A percentile compares a stretch with the other conserved stretches of the same genome.
Conservation (phyloP, 2,888 invertebrate species). For the Brachyopa scutellaris region DNA sequence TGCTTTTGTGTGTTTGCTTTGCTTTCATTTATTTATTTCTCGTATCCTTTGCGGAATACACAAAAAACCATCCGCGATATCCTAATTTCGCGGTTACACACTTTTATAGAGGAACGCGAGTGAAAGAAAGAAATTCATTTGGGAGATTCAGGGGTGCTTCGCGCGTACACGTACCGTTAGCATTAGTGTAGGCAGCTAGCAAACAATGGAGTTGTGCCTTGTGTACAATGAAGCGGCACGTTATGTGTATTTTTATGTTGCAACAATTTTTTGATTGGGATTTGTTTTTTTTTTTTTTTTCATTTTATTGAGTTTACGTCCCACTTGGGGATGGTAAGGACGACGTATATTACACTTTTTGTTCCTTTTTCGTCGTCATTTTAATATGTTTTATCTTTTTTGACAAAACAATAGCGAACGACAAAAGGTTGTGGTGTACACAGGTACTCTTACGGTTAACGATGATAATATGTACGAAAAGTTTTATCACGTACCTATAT, state of each 20-base stretch:
- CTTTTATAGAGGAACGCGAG: not conserved
- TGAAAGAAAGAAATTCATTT: constrained; percentile 35
- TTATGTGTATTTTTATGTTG: constrained; percentile 42
- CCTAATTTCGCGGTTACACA: constrained; percentile 56
- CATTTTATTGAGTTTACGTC: no score
- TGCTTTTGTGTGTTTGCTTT: constrained; percentile 26
- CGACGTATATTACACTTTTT: no score
- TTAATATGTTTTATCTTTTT: no score
- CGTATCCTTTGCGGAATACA: constrained; percentile 43
- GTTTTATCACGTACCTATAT: constrained; percentile 45
- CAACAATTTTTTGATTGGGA: constrained; percentile 16
- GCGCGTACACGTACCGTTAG: not conserved
- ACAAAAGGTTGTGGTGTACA: not conserved
- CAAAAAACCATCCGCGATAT: constrained; percentile 55
- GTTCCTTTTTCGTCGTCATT: no score
- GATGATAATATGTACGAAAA: constrained; percentile 43
- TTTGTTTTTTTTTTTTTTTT: no score
- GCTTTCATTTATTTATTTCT: constrained; percentile 54
- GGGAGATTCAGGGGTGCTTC: constrained; percentile 9
- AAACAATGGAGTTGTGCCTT: not conserved
- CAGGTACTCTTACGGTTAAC: constrained; percentile 30
- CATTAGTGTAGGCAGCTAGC: no score
- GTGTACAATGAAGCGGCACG: constrained; percentile 28
- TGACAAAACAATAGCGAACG: constrained; percentile 5
- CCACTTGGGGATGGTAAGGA: no score